phyloP scores from a whole-genome alignment of 2,888 invertebrate genomes.

The Hirtodrosophila trivittata region DNA sequence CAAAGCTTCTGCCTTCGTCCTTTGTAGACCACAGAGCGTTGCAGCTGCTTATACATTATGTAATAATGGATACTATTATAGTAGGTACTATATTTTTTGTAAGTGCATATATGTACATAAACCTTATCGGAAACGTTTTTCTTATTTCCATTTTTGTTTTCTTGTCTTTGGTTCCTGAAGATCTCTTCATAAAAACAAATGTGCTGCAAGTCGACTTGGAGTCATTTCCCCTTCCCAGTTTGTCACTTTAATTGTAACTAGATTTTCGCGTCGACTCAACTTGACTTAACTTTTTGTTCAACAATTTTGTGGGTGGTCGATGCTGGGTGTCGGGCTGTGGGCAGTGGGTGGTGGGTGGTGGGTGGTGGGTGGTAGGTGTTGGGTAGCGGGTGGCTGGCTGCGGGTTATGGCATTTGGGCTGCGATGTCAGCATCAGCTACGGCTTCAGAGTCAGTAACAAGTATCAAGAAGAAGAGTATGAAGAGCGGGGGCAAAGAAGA shows the following conservation, averaged over 20 bases:
- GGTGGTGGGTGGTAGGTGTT: neutral
- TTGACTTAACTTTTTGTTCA: conserved; percentile 33
- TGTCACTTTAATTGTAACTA: conserved; percentile 66
- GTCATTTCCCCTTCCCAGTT: conserved; percentile 23
- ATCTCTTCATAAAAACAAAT: neutral
- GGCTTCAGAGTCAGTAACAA: conserved; percentile 43
- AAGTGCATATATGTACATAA: too few relatives aligned
- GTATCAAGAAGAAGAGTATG: neutral
- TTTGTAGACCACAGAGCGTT: too few relatives aligned
- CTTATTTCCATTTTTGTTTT: neutral
- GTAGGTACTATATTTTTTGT: too few relatives aligned
- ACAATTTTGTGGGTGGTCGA: conserved; percentile 27
- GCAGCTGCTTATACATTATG: too few relatives aligned
- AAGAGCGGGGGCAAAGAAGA: conserved; percentile 8
- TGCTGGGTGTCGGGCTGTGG: neutral
- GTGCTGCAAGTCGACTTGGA: conserved; percentile 1
- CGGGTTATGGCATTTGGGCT: conserved; percentile 38
- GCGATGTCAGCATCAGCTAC: conserved; percentile 59
- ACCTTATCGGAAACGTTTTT: too few relatives aligned
- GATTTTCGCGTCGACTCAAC: conserved; percentile 45
- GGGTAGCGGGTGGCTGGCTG: conserved; percentile 8
- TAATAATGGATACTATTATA: too few relatives aligned
- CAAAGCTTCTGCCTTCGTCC: too few relatives aligned
- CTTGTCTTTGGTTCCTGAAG: neutral
- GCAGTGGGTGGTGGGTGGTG: neutral